Percentiles rank a stretch among this genome's conserved stretches.
Evolutionary conservation across 2,113 vertebrate species (phyloP).

Genomic region (Pedionomus torquatus): DNA sequence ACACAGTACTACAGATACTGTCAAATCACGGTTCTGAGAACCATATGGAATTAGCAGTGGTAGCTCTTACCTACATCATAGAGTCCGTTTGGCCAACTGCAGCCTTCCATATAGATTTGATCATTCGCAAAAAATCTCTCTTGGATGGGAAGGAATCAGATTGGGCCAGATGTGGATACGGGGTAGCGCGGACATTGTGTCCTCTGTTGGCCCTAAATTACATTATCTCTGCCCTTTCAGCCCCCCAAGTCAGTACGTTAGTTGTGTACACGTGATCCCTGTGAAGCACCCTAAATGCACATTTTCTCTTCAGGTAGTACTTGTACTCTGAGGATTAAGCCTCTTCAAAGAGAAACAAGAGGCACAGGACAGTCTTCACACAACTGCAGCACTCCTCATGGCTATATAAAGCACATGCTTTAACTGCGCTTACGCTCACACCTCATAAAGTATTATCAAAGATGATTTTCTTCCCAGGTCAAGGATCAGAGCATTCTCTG

Average conservation of each 20-base stretch:
- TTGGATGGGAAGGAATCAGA: not conserved
- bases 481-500: not conserved
- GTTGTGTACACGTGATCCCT: too few species aligned
- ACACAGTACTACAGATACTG: not conserved
- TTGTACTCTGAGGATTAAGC: not conserved
- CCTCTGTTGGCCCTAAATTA: not conserved
- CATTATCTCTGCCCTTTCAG: not conserved
- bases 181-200: not conserved
- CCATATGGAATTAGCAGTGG: not conserved
- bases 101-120: not conserved
- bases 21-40: not conserved
- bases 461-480: not conserved
- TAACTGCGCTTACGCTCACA: accelerated
- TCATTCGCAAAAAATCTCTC: not conserved
- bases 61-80: accelerated
- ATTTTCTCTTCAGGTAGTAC: not conserved
- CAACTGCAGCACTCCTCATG: not conserved
- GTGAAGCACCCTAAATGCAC: not conserved
- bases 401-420: accelerated
- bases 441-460: not conserved
- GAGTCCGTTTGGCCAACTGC: accelerated
- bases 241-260: accelerated
- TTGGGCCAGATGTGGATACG: accelerated
- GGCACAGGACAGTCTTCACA: accelerated
- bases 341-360: not conserved